Percentiles rank a stretch among this genome's conserved stretches.
Conservation (phyloP, 1,140 invertebrate species). For the Homalodisca vitripennis region DNA sequence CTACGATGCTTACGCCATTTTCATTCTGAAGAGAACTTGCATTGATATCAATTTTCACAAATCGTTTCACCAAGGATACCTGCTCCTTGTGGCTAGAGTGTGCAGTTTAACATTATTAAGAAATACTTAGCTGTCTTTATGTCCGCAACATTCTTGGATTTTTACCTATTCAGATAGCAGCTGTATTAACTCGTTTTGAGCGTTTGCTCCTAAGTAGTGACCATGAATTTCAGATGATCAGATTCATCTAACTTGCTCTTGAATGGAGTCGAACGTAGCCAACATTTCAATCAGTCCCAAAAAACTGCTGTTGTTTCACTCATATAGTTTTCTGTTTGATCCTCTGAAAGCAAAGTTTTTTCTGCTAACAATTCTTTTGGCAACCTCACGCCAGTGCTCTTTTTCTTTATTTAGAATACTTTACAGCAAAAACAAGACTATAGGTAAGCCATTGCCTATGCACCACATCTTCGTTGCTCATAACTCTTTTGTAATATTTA, state of each 20-base stretch:
- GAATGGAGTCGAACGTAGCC: constrained; percentile 41
- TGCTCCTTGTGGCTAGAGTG: constrained; percentile 42
- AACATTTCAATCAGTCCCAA: constrained; percentile 41
- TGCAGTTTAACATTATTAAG: constrained; percentile 43
- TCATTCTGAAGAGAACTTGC: constrained; percentile 11
- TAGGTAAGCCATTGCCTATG: constrained; percentile 37
- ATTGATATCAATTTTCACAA: constrained; percentile 1
- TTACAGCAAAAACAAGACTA: constrained; percentile 40
- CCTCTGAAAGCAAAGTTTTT: constrained; percentile 41
- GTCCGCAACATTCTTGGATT: constrained; percentile 1
- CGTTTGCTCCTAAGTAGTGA: constrained; percentile 8
- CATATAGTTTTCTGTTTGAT: constrained; percentile 35
- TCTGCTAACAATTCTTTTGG: constrained; percentile 38
- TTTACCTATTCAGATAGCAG: constrained; percentile 4
- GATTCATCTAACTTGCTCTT: constrained; percentile 36
- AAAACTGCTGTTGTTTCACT: constrained; percentile 43
- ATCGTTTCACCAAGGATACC: constrained; percentile 35
- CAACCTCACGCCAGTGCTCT: constrained; percentile 38
- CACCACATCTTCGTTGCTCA: constrained; percentile 32
- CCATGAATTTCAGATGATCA: constrained; percentile 1
- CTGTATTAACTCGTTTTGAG: constrained; percentile 17
- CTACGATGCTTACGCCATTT: background rate
- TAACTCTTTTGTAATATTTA: constrained; percentile 16
- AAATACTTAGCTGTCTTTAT: constrained; percentile 40
- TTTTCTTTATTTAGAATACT: constrained; percentile 38